Conservation (phyloP, 92 coral and sea anemone species). For the Parazoanthus darwini region DNA sequence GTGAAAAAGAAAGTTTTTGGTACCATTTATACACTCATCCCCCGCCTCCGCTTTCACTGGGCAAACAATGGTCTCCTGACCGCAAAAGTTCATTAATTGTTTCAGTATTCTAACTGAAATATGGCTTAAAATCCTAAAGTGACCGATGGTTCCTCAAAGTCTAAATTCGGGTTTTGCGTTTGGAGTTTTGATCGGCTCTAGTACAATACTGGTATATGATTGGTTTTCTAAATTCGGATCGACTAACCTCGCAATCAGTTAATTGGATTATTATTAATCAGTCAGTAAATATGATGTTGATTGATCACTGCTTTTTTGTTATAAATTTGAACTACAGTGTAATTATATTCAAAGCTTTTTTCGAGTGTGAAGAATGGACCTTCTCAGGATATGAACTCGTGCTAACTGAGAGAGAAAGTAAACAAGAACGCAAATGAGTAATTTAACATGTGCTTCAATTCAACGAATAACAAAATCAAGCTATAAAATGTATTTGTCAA, state of each 20-base stretch:
- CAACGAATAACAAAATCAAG: too few relatives aligned
- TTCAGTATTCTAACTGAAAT: background rate
- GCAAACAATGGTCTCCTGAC: background rate
- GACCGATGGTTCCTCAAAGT: background rate
- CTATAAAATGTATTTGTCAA: too few relatives aligned
- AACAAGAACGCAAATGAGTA: too few relatives aligned
- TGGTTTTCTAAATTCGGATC: too few relatives aligned
- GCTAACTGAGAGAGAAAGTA: too few relatives aligned
- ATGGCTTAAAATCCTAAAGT: background rate
- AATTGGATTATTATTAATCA: too few relatives aligned
- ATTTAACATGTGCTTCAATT: too few relatives aligned
- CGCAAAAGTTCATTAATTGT: background rate
- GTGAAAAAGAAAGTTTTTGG: background rate
- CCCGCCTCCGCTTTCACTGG: slow-evolving; percentile 30
- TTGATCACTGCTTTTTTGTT: background rate
- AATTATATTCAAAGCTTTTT: slow-evolving; percentile 5
- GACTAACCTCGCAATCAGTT: too few relatives aligned
- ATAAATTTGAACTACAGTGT: background rate
- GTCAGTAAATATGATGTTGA: background rate
- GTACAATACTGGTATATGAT: too few relatives aligned
- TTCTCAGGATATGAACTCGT: background rate
- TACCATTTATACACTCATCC: background rate
- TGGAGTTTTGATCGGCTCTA: background rate
- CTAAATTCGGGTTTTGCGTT: too few relatives aligned
- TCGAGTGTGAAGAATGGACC: slow-evolving; percentile 3